phyloP scores from a whole-genome alignment of 2,888 invertebrate genomes.

The Pantelozetes paolii region DNA sequence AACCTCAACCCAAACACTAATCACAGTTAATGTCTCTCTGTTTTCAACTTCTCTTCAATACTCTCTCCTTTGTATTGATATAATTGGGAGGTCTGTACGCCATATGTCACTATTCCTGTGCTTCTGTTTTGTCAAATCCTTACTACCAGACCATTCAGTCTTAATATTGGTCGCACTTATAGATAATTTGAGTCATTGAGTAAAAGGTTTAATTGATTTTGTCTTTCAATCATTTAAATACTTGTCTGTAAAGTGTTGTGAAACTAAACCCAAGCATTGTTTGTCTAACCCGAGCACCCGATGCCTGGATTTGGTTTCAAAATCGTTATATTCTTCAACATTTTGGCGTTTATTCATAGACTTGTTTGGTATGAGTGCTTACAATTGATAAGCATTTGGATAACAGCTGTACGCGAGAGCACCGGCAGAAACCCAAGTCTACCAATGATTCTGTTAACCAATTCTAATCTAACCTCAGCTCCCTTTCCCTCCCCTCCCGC shows the following conservation, averaged over 20 bases:
- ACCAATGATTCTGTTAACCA: constrained; percentile 3
- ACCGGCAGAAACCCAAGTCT: background rate
- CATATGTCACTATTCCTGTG: constrained; percentile 1
- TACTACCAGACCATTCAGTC: no score
- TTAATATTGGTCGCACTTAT: background rate
- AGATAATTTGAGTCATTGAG: background rate
- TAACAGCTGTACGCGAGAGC: constrained; percentile 18
- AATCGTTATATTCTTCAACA: background rate
- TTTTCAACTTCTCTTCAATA: background rate
- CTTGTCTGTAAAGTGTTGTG: constrained; percentile 1
- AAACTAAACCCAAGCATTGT: background rate
- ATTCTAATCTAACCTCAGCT: background rate
- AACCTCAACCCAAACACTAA: background rate
- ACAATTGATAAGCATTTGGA: background rate
- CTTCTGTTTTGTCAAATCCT: background rate
- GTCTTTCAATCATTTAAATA: constrained; percentile 11
- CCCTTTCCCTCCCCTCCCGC: background rate
- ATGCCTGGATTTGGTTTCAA: background rate
- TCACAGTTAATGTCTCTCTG: no score
- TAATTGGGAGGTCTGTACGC: background rate
- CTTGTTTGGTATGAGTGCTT: background rate
- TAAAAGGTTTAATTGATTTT: constrained; percentile 2
- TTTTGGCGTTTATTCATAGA: background rate
- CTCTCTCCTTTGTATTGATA: background rate
- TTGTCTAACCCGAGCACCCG: constrained; percentile 9